These are phyloP conservation scores for Eonycteris spelaea DNA, from an alignment of 2,113 vertebrate species.

Conservation along the genomic window DNA sequence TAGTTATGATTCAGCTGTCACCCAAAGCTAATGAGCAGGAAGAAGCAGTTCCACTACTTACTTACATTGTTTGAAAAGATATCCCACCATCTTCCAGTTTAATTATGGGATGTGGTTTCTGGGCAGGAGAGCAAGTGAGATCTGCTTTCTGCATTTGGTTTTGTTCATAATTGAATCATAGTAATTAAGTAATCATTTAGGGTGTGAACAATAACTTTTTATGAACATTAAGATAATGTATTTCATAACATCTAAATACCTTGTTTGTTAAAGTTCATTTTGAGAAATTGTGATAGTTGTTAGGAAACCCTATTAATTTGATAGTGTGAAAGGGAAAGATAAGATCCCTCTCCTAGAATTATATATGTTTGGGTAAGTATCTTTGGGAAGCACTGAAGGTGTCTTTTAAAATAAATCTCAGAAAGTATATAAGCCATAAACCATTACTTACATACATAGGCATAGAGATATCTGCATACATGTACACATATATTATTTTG, in stretches of 20 bases:
- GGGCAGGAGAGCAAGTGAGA: constrained; percentile 50
- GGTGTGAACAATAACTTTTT: constrained; percentile 69
- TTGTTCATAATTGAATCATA: constrained; percentile 68
- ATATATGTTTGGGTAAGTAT: constrained; percentile 26
- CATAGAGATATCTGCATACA: not conserved
- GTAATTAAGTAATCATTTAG: constrained; percentile 68
- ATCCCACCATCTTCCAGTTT: constrained; percentile 54
- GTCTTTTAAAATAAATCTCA: constrained; percentile 50
- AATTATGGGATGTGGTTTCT: constrained; percentile 73
- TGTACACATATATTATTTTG: constrained; percentile 10
- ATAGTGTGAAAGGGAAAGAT: constrained; percentile 55
- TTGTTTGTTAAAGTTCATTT: constrained; percentile 70
- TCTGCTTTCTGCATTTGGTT: constrained; percentile 63
- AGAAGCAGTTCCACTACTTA: not conserved
- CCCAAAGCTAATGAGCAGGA: constrained; percentile 35
- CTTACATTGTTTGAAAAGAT: constrained; percentile 41
- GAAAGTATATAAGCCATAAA: constrained; percentile 7
- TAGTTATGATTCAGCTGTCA: constrained; percentile 8
- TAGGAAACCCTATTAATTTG: constrained; percentile 66
- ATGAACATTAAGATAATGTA: constrained; percentile 52
- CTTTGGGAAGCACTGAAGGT: constrained; percentile 23
- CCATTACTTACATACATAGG: constrained; percentile 12
- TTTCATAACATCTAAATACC: constrained; percentile 71
- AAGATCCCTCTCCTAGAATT: constrained; percentile 48
- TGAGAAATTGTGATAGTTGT: constrained; percentile 60